Percentiles rank a stretch among this genome's conserved stretches.
These are phyloP conservation scores for Aphodius granarius DNA, from an alignment of 2,888 invertebrate genomes.

Conservation along the genomic window DNA sequence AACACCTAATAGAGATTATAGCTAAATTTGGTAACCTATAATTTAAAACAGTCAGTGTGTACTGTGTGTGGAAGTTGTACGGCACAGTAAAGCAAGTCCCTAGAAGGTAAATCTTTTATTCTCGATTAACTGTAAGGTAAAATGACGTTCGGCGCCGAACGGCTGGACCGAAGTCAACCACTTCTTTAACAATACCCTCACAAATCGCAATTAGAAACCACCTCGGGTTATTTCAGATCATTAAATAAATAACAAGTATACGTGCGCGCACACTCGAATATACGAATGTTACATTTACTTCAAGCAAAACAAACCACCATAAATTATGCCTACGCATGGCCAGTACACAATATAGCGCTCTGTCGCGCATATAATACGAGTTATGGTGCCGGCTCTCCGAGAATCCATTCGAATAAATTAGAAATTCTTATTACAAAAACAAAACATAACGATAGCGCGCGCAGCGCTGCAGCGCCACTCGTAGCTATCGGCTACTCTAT, in stretches of 20 bases:
- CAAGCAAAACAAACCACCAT: slow-evolving; percentile 14
- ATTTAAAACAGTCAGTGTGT: neutral
- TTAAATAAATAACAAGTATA: slow-evolving; percentile 1
- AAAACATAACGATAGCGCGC: slow-evolving; percentile 7
- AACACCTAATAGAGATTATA: neutral
- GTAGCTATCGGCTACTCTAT: slow-evolving; percentile 28
- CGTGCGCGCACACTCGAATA: slow-evolving; percentile 5
- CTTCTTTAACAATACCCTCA: neutral
- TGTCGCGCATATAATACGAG: slow-evolving; percentile 13
- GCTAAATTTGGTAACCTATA: neutral
- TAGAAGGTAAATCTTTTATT: neutral
- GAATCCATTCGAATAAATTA: slow-evolving; percentile 19
- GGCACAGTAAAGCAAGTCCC: neutral
- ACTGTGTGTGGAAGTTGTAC: neutral
- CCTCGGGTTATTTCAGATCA: neutral
- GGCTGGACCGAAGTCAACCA: neutral
- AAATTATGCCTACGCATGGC: slow-evolving; percentile 9
- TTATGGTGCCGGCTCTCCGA: neutral
- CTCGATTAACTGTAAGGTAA: neutral
- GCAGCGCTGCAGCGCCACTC: slow-evolving; percentile 2
- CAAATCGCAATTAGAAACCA: slow-evolving; percentile 6
- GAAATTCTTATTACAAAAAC: slow-evolving; percentile 21
- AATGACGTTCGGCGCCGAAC: neutral
- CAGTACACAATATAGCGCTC: slow-evolving; percentile 8
- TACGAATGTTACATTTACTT: slow-evolving; percentile 11